Conservation (phyloP, 2,113 vertebrate genomes). For the Furnarius figulus region DNA sequence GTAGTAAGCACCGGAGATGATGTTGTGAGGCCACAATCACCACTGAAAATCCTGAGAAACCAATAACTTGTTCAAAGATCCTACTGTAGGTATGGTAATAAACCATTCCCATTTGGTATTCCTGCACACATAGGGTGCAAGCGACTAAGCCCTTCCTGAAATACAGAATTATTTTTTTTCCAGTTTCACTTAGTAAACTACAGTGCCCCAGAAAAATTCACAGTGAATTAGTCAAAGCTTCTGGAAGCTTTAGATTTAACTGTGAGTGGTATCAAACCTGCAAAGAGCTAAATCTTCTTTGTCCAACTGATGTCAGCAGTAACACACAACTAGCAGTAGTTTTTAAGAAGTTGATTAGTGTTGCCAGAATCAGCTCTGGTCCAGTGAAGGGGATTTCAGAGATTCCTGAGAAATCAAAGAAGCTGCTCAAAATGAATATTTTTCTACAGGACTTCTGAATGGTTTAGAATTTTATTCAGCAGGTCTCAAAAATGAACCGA, state of each 20-base stretch:
- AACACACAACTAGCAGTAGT: not conserved
- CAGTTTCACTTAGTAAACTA: not conserved
- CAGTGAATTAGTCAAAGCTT: not conserved
- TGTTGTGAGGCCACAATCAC: not conserved
- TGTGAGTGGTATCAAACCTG: not conserved
- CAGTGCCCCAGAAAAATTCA: not conserved
- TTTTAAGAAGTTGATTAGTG: not conserved
- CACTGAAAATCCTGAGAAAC: not conserved
- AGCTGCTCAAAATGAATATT: not conserved
- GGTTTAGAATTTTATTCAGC: not conserved
- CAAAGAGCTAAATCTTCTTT: not conserved
- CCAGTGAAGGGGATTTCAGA: not conserved
- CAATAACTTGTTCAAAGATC: not conserved
- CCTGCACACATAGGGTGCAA: rapidly evolving
- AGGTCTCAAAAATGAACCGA: not conserved
- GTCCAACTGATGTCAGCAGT: not conserved
- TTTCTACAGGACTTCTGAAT: not conserved
- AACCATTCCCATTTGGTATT: not conserved
- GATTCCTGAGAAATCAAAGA: not conserved
- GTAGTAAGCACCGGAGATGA: not conserved
- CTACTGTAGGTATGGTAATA: not conserved
- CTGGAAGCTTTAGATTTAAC: not conserved
- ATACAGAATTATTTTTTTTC: not conserved
- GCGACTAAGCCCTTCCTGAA: not conserved
- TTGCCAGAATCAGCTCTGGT: not conserved